A percentile compares a stretch with the other conserved stretches of the same genome.
Conservation (phyloP, 2,888 invertebrate species). For the Sinodicranocentrus sp. region DNA sequence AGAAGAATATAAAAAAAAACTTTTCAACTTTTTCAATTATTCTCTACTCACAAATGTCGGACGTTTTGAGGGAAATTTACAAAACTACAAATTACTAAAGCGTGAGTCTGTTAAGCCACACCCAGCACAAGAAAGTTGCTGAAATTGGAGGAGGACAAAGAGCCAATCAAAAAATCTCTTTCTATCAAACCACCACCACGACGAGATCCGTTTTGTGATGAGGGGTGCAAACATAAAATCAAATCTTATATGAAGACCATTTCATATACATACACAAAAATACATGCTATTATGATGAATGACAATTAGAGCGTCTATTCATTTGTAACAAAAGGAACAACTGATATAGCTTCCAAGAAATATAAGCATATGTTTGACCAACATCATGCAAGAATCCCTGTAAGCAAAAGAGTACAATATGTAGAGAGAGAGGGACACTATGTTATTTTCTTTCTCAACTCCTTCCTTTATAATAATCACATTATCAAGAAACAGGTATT, state of each 20-base stretch:
- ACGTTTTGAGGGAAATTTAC: constrained; percentile 8
- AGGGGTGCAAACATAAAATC: no score
- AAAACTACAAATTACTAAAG: constrained; percentile 20
- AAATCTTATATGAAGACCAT: no score
- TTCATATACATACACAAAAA: background rate
- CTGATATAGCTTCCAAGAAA: background rate
- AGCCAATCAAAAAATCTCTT: constrained; percentile 21
- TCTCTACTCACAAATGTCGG: background rate
- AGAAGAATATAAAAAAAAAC: background rate
- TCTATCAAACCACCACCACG: no score
- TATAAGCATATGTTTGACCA: background rate
- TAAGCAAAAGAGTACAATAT: constrained; percentile 15
- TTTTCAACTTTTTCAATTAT: constrained; percentile 19
- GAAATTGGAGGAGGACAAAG: background rate
- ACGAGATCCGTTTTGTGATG: no score
- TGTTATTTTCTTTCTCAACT: background rate
- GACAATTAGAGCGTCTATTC: constrained; percentile 47
- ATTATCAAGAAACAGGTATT: background rate
- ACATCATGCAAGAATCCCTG: constrained; percentile 11
- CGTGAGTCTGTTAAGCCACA: constrained; percentile 33
- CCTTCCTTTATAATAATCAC: no score
- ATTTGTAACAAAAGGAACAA: constrained; percentile 19
- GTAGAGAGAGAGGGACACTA: background rate
- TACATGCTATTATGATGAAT: constrained; percentile 19
- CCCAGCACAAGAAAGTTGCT: constrained; percentile 21